A percentile compares a stretch with the other conserved stretches of the same genome.
These are phyloP conservation scores for Hippoglossus stenolepis DNA, from an alignment of 2,113 vertebrate species.

Conservation along the genomic window DNA sequence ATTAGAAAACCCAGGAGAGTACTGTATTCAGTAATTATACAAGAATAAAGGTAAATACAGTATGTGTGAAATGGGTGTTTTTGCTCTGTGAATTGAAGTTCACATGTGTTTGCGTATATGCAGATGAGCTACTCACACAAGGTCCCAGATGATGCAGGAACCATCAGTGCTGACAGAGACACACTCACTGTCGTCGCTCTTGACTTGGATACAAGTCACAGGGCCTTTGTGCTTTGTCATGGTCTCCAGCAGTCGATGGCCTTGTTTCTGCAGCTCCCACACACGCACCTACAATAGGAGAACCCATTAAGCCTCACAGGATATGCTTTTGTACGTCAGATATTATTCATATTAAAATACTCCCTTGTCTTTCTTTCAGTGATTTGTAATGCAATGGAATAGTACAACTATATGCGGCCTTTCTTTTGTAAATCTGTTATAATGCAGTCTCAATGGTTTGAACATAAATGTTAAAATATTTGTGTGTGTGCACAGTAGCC, in stretches of 20 bases:
- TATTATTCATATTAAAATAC: background rate
- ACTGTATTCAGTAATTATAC: background rate
- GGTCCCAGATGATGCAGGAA: constrained; percentile 91
- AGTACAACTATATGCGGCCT: background rate
- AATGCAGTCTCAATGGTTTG: too few species aligned
- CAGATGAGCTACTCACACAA: constrained; percentile 83
- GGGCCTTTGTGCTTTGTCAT: constrained; percentile 87
- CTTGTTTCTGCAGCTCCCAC: constrained; percentile 82
- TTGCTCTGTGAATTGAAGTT: background rate
- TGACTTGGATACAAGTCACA: constrained; percentile 86
- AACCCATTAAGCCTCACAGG: background rate
- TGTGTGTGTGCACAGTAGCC: too few species aligned
- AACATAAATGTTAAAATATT: background rate
- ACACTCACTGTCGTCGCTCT: constrained; percentile 85
- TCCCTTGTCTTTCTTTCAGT: too few species aligned
- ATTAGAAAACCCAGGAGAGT: background rate
- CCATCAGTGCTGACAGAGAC: constrained; percentile 88
- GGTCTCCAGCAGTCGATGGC: constrained; percentile 76
- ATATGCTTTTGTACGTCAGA: background rate
- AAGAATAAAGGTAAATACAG: background rate
- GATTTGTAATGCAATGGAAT: background rate
- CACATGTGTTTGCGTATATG: background rate
- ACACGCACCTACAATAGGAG: constrained; percentile 80
- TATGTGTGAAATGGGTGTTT: background rate
- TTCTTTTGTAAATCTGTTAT: background rate